Evolutionary conservation across 2,797 vertebrate species (phyloP).

Genomic region (Geotrypetes seraphini): DNA sequence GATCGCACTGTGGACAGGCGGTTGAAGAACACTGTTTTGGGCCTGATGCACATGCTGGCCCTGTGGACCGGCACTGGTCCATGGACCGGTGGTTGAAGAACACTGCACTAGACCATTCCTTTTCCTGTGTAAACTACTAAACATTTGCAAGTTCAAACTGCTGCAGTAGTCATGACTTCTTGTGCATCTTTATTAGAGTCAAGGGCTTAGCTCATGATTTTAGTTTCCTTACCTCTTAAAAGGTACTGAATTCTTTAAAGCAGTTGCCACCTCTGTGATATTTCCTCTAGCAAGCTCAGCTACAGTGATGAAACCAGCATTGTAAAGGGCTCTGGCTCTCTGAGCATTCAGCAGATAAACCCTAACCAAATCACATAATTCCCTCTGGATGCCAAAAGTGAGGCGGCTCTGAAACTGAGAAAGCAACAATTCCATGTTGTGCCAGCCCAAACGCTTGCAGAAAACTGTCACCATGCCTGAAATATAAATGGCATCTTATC

Average conservation of each 20-base stretch:
- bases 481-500: slow-evolving; percentile 28
- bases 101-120: too few relatives aligned
- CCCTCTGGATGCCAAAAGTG: slow-evolving; percentile 89
- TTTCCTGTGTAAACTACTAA: too few relatives aligned
- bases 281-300: slow-evolving; percentile 76
- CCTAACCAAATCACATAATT: slow-evolving; percentile 86
- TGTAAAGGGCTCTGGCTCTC: slow-evolving; percentile 73
- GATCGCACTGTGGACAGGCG: too few relatives aligned
- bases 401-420: slow-evolving; percentile 93
- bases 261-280: slow-evolving; percentile 64
- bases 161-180: too few relatives aligned
- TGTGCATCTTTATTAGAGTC: too few relatives aligned
- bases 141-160: too few relatives aligned
- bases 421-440: slow-evolving; percentile 87
- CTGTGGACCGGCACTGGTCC: too few relatives aligned
- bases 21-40: too few relatives aligned
- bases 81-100: too few relatives aligned
- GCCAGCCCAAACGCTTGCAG: slow-evolving; percentile 88
- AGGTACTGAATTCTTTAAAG: slow-evolving; percentile 75
- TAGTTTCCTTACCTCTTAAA: slow-evolving; percentile 78
- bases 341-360: slow-evolving; percentile 82
- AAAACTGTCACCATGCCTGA: slow-evolving; percentile 93
- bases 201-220: neutral
- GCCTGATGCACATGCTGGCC: too few relatives aligned
- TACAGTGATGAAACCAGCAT: slow-evolving; percentile 76